phyloP scores from a whole-genome alignment of 2,888 invertebrate genomes.

The Slavum lentiscoides region DNA sequence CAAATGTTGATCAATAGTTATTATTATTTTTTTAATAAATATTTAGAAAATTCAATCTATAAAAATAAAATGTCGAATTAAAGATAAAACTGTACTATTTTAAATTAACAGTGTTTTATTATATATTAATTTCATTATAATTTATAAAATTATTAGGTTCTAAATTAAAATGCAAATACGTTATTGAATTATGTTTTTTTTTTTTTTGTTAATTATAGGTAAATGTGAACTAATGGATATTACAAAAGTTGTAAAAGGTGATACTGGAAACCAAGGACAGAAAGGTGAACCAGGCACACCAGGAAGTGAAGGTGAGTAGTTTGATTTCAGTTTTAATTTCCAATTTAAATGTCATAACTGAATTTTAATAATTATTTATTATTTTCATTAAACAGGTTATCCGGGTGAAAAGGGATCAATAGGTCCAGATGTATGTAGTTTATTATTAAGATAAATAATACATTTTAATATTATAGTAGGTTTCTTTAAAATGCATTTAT shows the following conservation, averaged over 20 bases:
- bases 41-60: too few species aligned
- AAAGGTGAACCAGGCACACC: conserved; percentile 63
- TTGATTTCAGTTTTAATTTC: not conserved
- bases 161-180: too few species aligned
- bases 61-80: too few species aligned
- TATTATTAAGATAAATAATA: not conserved
- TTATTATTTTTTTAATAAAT: too few species aligned
- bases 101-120: too few species aligned
- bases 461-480: too few species aligned
- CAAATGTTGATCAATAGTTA: too few species aligned
- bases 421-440: conserved; percentile 28
- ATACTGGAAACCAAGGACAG: conserved; percentile 68
- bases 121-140: too few species aligned
- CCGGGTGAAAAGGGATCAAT: conserved; percentile 28
- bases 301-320: conserved; percentile 56
- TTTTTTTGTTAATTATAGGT: conserved; percentile 25
- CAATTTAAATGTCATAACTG: not conserved
- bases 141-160: too few species aligned
- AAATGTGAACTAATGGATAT: conserved; percentile 66
- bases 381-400: not conserved
- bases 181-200: not conserved
- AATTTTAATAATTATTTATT: not conserved
- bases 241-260: conserved; percentile 65
- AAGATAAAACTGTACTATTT: too few species aligned
- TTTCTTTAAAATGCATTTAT: not conserved